A percentile compares a stretch with the other conserved stretches of the same genome.
Conservation (phyloP, 2,888 invertebrate species). For the Choreutis nemorana region DNA sequence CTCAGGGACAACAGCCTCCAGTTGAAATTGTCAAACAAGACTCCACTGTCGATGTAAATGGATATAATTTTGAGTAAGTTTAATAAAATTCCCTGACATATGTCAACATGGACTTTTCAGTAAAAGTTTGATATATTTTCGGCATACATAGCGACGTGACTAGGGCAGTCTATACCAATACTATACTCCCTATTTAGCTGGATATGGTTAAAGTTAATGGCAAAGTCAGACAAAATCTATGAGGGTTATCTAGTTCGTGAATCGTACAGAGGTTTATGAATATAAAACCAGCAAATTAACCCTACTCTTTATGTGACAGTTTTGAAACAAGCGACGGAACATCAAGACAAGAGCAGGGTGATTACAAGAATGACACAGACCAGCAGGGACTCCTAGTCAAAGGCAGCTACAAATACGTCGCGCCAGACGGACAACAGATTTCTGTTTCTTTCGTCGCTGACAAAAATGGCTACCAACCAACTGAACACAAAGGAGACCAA, state of each 20-base stretch:
- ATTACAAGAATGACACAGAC: conserved; percentile 70
- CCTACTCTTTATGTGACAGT: conserved; percentile 30
- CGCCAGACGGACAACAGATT: conserved; percentile 70
- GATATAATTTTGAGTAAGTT: conserved; percentile 72
- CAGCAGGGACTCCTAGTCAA: conserved; percentile 70
- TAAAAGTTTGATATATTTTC: no score
- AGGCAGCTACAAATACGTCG: conserved; percentile 70
- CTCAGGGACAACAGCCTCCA: conserved; percentile 23
- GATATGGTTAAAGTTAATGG: no score
- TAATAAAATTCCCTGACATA: no score
- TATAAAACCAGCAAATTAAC: no score
- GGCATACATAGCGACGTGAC: no score
- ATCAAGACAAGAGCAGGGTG: conserved; percentile 69
- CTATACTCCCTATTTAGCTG: no score
- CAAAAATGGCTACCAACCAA: conserved; percentile 69
- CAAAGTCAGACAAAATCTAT: no score
- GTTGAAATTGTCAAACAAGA: conserved; percentile 68
- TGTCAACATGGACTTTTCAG: no score
- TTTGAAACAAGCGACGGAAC: conserved; percentile 75
- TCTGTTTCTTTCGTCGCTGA: conserved; percentile 68
- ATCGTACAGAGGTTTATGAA: no score
- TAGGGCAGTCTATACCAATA: no score
- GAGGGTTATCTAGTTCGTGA: no score
- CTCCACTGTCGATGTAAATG: conserved; percentile 67
- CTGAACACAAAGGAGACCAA: conserved; percentile 31